Evolutionary conservation across 1,140 invertebrate genomes (phyloP), one percentile per base, ranked within the genome.

Genomic region (Venturia canescens): DNA sequence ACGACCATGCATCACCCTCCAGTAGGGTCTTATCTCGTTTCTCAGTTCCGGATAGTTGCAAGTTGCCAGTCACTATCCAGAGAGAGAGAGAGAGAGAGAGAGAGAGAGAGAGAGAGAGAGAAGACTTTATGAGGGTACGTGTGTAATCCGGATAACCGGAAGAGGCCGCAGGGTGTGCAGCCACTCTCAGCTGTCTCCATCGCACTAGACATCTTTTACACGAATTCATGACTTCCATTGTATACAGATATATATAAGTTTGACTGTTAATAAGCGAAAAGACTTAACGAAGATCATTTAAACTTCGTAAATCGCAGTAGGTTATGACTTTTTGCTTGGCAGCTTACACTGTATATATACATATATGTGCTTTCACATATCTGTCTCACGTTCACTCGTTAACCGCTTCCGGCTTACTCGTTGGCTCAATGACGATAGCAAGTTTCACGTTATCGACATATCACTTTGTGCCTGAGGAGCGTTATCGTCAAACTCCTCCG

Each of bases 1-100:
- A 74, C 71, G 44, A 53, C 44, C 48, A 74, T 74, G 71, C 71
- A 74, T 74, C 71, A 74, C 71, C 71, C 71, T 53, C 71, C 31
- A 74, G 71, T 48, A 26, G 29, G 66, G 23, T 48, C 71, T 74
- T 74, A 74, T 74, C 71, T 74, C 48, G 71, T 74, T 74, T 53
- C 71, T 53, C 44, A 21, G 48, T 74, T 74, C 44, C 38, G 71
- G 71, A 74, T 74, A 74, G 71, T 74, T 71, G 31, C 69, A 26
- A 71, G 69, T 71, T 74, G 44, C 71, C 34, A 29, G 48, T 69
- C 66, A 69, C 66, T 74, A 48, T n/a, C 21, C 44, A 48, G 27
- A 44, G 26, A 13, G 44, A 18, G 44, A 15, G 70, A 7, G 63
- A 67, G 63, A 31, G 63, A 67, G 66, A 31, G 66, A 31, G 23